Evolutionary conservation across 2,888 invertebrate species (phyloP).

Genomic region (Gonocerus acuteangulatus): DNA sequence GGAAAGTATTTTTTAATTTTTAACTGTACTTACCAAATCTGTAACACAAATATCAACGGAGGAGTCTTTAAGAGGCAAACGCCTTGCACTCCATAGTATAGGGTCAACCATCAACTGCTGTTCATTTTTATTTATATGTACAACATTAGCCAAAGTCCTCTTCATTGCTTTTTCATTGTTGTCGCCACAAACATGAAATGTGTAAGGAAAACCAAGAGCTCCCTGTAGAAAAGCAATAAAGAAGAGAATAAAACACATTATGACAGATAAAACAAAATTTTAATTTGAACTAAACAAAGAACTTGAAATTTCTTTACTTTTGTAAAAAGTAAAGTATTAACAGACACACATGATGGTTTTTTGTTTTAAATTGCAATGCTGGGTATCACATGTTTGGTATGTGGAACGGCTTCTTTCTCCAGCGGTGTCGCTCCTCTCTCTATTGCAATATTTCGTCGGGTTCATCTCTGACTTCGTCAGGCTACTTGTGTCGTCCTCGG

Average conservation of each 20-base stretch:
- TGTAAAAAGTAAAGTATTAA: too few relatives aligned
- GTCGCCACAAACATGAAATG: conserved; percentile 49
- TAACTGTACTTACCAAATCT: conserved; percentile 48
- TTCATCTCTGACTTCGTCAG: too few relatives aligned
- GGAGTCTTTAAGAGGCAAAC: conserved; percentile 47
- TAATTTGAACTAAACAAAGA: too few relatives aligned
- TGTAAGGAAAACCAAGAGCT: conserved; percentile 44
- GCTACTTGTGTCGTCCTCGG: too few relatives aligned
- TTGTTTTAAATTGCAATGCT: too few relatives aligned
- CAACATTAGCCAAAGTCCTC: conserved; percentile 45
- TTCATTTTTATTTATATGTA: conserved; percentile 34
- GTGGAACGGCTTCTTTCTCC: too few relatives aligned
- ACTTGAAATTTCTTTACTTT: too few relatives aligned
- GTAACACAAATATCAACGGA: conserved; percentile 51
- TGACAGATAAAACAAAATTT: background rate
- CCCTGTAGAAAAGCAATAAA: conserved; percentile 40
- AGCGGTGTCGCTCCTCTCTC: too few relatives aligned
- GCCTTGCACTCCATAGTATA: conserved; percentile 47
- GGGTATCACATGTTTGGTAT: too few relatives aligned
- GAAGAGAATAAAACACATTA: conserved; percentile 21
- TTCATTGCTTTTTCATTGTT: conserved; percentile 46
- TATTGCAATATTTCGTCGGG: too few relatives aligned
- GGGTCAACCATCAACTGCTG: conserved; percentile 41
- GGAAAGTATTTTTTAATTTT: too few relatives aligned
- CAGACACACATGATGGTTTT: too few relatives aligned